A percentile compares a stretch with the other conserved stretches of the same genome.
phyloP scores from a whole-genome alignment of 2,113 vertebrate species.

The Sturnira hondurensis region DNA sequence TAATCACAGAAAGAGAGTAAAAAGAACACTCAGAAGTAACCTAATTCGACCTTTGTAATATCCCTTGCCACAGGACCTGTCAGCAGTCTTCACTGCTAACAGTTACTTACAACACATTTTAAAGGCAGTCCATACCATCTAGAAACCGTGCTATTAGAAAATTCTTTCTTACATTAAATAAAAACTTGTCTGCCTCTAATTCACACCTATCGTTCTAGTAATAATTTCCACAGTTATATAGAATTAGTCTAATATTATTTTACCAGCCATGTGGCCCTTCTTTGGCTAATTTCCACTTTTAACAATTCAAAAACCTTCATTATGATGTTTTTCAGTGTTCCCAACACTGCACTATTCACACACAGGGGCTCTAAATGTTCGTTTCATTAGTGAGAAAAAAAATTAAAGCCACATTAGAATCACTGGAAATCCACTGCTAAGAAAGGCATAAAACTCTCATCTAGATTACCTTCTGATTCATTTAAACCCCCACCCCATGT shows the following conservation, averaged over 20 bases:
- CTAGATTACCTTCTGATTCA: background rate
- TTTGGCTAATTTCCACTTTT: background rate
- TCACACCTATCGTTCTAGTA: background rate
- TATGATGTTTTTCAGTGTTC: background rate
- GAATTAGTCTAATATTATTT: background rate
- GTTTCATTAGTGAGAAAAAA: background rate
- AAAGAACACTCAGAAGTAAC: background rate
- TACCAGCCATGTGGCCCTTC: background rate
- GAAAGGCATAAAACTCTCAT: background rate
- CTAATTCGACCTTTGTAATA: background rate
- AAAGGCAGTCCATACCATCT: background rate
- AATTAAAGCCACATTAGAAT: background rate
- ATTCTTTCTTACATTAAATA: background rate
- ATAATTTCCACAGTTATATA: background rate
- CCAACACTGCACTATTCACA: background rate
- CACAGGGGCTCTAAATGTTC: background rate
- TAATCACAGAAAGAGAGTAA: slow-evolving; percentile 14
- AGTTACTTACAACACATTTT: background rate
- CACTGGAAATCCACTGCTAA: background rate
- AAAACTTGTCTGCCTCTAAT: background rate
- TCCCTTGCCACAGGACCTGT: background rate
- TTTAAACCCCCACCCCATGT: background rate
- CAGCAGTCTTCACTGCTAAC: background rate
- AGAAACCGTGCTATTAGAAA: background rate
- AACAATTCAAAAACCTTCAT: background rate